These are phyloP conservation scores for Oedothorax gibbosus DNA, from an alignment of 1,140 invertebrate species.

Conservation along the genomic window DNA sequence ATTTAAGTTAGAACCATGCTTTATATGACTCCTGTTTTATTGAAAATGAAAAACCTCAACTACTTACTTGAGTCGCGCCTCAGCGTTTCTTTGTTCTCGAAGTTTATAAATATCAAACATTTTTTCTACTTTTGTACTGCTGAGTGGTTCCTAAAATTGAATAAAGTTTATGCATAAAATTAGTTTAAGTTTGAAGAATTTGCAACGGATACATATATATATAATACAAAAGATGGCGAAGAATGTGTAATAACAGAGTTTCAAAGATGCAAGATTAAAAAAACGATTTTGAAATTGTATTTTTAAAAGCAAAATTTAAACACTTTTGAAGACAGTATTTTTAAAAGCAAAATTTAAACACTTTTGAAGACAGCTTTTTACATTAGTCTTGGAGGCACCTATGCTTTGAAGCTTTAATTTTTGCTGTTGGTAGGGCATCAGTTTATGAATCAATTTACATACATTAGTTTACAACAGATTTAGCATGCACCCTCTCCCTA, in stretches of 20 bases:
- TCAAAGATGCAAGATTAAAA: neutral
- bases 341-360: neutral
- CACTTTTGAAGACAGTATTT: neutral
- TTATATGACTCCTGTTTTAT: neutral
- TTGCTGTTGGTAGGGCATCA: no score
- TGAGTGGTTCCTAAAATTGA: constrained; percentile 67
- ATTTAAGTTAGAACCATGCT: neutral
- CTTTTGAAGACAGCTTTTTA: no score
- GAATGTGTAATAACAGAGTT: neutral
- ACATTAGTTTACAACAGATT: no score
- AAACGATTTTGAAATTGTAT: no score
- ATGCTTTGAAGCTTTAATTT: no score
- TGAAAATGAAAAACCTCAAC: neutral
- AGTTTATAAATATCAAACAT: constrained; percentile 80
- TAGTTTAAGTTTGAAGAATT: neutral
- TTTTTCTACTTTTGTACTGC: constrained; percentile 74
- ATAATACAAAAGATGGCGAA: neutral
- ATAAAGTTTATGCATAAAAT: neutral
- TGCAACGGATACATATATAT: neutral
- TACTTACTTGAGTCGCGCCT: constrained; percentile 76
- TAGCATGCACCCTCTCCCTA: no score
- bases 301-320: no score
- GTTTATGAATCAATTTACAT: no score
- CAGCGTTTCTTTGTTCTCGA: constrained; percentile 77
- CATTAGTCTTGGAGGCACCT: no score